Percentiles rank a stretch among this genome's conserved stretches.
These are phyloP conservation scores for Thecophora atra DNA, from an alignment of 2,888 invertebrate species.

Conservation along the genomic window DNA sequence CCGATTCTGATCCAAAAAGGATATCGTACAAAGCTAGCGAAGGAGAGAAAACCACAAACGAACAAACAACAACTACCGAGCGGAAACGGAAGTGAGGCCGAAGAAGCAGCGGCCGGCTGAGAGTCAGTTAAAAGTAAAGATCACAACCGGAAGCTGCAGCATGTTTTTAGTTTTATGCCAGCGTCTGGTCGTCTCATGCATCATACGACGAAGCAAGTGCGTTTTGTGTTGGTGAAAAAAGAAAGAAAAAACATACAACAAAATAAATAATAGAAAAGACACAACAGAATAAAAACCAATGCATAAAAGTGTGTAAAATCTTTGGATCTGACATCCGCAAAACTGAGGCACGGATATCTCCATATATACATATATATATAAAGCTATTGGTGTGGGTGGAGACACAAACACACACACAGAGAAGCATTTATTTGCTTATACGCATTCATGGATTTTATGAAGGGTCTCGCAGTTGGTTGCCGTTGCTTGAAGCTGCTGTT, in stretches of 20 bases:
- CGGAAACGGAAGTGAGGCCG: neutral
- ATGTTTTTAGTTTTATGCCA: neutral
- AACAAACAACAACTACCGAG: neutral
- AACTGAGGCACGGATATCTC: neutral
- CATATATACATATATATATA: neutral
- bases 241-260: neutral
- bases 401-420: neutral
- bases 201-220: neutral
- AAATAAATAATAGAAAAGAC: no score
- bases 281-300: constrained; percentile 5
- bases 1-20: neutral
- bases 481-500: neutral
- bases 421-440: no score
- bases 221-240: constrained; percentile 9
- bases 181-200: no score
- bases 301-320: constrained; percentile 11
- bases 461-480: neutral
- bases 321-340: neutral
- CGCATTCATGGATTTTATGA: neutral
- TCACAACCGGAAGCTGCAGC: constrained; percentile 16
- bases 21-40: neutral
- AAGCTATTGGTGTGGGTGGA: no score
- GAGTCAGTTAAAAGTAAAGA: constrained; percentile 6
- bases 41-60: neutral
- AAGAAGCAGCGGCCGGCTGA: neutral